These are phyloP conservation scores for Chelidonichthys spinosus DNA, from an alignment of 2,797 vertebrate species.

Conservation along the genomic window DNA sequence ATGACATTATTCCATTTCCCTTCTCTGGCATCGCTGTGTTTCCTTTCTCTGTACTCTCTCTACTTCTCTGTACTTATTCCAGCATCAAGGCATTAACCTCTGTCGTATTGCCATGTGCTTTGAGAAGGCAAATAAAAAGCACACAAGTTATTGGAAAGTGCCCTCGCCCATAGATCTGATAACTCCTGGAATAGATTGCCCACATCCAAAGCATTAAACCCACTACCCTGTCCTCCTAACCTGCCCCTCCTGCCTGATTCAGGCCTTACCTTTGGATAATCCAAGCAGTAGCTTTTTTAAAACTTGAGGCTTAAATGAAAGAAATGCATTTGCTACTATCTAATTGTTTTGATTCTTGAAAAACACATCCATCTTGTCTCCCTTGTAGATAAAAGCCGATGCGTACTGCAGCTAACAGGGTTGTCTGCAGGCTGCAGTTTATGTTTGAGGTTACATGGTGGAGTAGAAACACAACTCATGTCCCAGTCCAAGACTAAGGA, in stretches of 20 bases:
- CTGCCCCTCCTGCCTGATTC: constrained; percentile 4
- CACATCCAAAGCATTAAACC: constrained; percentile 19
- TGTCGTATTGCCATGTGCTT: constrained; percentile 1
- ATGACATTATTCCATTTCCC: constrained; percentile 1
- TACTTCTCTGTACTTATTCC: not conserved
- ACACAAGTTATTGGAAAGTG: not conserved
- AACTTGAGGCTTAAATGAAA: not conserved
- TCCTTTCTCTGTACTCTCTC: not conserved
- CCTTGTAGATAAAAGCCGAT: constrained; percentile 30
- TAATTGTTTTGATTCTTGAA: constrained; percentile 21
- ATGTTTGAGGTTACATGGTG: constrained; percentile 57
- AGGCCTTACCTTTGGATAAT: not conserved
- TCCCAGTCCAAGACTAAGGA: constrained; percentile 55
- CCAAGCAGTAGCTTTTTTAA: constrained; percentile 11
- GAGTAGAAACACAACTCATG: constrained; percentile 62
- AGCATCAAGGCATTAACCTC: not conserved
- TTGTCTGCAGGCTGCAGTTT: constrained; percentile 36
- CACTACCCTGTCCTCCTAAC: not conserved
- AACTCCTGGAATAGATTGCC: constrained; percentile 41
- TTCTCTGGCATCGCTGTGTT: constrained; percentile 1
- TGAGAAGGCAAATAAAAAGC: not conserved
- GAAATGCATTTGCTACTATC: constrained; percentile 1
- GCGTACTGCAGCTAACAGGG: not conserved
- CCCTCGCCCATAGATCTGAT: constrained; percentile 3
- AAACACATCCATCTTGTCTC: constrained; percentile 14